Percentiles rank a stretch among this genome's conserved stretches.
phyloP scores from a whole-genome alignment of 2,113 vertebrate genomes.

The Hymenochirus boettgeri region DNA sequence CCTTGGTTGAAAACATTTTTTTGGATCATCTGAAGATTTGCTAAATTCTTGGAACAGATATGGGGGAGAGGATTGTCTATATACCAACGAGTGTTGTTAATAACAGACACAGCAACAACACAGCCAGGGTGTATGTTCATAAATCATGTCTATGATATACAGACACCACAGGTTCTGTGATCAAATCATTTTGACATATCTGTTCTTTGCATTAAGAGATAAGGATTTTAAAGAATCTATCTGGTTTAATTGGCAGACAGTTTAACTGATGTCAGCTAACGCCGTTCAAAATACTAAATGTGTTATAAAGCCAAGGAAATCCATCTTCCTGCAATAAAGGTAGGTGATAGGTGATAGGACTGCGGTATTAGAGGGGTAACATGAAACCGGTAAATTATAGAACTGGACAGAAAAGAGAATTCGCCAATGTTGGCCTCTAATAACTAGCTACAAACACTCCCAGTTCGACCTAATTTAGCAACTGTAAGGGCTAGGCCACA shows the following conservation, averaged over 20 bases:
- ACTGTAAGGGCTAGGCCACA: no score
- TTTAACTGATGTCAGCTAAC: slow-evolving; percentile 1
- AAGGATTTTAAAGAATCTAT: neutral
- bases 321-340: no score
- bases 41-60: slow-evolving; percentile 73
- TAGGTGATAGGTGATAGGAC: no score
- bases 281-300: neutral
- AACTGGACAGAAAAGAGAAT: no score
- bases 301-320: neutral
- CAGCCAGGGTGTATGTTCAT: slow-evolving; percentile 72
- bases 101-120: slow-evolving; percentile 78
- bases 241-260: neutral
- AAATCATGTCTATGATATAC: slow-evolving; percentile 75
- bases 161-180: slow-evolving; percentile 69
- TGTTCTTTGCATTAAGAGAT: slow-evolving; percentile 43
- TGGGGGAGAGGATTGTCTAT: slow-evolving; percentile 72
- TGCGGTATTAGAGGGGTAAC: no score
- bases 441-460: no score
- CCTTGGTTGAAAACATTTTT: slow-evolving; percentile 16
- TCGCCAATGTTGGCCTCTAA: no score
- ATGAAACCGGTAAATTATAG: no score
- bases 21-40: slow-evolving; percentile 47
- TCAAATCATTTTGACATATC: slow-evolving; percentile 62
- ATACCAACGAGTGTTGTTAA: slow-evolving; percentile 73
- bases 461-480: no score